These are phyloP conservation scores for Gymnorhina tibicen DNA, from an alignment of 2,113 vertebrate genomes.

Conservation along the genomic window DNA sequence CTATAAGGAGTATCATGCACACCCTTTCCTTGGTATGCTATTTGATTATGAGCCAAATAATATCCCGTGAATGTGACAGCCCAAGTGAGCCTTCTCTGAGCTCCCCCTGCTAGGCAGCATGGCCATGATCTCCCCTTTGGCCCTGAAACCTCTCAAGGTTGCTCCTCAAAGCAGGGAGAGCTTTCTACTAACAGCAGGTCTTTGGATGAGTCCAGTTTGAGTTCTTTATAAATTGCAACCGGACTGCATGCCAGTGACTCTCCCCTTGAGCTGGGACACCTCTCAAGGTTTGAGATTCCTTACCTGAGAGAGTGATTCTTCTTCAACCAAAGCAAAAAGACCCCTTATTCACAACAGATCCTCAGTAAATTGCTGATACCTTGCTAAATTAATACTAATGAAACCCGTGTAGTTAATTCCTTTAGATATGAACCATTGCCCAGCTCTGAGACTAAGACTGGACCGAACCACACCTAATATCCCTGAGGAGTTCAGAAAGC, in stretches of 20 bases:
- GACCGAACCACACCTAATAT: neutral
- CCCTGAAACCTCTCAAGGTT: neutral
- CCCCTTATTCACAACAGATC: neutral
- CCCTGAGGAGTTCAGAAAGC: neutral
- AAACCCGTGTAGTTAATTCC: neutral
- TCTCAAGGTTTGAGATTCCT: neutral
- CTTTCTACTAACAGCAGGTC: neutral
- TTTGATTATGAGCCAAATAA: neutral
- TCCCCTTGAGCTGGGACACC: neutral
- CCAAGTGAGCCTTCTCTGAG: neutral
- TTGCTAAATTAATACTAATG: neutral
- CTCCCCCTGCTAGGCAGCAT: neutral
- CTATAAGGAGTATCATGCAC: neutral
- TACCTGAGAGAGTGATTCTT: neutral
- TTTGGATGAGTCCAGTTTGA: neutral
- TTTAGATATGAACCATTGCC: neutral
- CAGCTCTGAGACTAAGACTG: neutral
- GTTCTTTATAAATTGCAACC: neutral
- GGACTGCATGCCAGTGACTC: neutral
- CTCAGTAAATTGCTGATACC: neutral
- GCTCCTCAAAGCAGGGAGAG: neutral
- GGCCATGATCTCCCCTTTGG: neutral
- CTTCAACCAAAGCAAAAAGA: neutral
- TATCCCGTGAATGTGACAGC: neutral
- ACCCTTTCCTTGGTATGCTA: neutral